Evolutionary conservation across 2,888 invertebrate genomes (phyloP).

Genomic region (Tachina fera): DNA sequence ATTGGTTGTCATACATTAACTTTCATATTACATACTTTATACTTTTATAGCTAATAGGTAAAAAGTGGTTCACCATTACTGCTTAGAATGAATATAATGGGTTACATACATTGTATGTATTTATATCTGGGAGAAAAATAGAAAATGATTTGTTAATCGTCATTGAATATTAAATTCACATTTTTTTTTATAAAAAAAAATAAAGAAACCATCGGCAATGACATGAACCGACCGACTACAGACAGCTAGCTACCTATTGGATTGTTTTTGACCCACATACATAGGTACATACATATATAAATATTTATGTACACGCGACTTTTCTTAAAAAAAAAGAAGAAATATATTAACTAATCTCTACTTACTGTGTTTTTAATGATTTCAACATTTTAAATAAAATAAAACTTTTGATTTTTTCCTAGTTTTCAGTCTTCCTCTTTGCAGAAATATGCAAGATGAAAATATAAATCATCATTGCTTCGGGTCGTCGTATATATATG

Average conservation of each 20-base stretch:
- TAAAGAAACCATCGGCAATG: conserved; percentile 3
- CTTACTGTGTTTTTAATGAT: conserved; percentile 42
- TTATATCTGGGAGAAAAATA: background rate
- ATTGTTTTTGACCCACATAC: conserved; percentile 49
- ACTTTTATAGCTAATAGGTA: no score
- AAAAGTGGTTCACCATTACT: no score
- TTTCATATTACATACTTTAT: background rate
- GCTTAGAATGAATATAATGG: no score
- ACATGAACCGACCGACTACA: conserved; percentile 17
- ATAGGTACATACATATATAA: no score
- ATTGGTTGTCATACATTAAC: no score
- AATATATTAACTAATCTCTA: conserved; percentile 1
- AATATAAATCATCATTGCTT: conserved; percentile 39
- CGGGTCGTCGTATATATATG: conserved; percentile 53
- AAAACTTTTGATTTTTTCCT: background rate
- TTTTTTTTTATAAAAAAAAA: background rate
- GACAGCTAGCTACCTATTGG: conserved; percentile 12
- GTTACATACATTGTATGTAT: background rate
- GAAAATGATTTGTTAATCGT: no score
- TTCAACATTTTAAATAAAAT: conserved; percentile 18
- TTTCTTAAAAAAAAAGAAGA: background rate
- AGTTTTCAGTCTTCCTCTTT: conserved; percentile 9
- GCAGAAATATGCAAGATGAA: conserved; percentile 35
- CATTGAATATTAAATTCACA: no score
- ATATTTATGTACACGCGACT: background rate